These are phyloP conservation scores for Lemur catta DNA, from an alignment of 2,797 vertebrate species.

Conservation along the genomic window DNA sequence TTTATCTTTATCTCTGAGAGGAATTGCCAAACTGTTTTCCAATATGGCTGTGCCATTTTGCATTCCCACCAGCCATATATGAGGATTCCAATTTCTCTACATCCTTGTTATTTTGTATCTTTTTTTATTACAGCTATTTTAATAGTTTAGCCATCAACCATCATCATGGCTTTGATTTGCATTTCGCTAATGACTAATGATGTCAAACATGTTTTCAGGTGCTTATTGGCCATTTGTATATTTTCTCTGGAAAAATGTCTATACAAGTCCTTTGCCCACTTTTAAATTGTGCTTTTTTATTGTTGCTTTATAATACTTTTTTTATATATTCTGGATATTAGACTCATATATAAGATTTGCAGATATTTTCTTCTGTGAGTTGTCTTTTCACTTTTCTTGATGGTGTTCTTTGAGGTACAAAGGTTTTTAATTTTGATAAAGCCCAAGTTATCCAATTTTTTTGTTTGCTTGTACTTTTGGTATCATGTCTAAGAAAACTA, in stretches of 20 bases:
- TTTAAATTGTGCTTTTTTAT: neutral
- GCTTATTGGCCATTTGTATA: neutral
- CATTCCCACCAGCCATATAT: neutral
- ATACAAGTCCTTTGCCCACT: neutral
- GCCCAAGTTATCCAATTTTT: neutral
- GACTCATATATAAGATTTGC: neutral
- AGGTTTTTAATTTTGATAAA: neutral
- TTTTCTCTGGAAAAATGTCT: neutral
- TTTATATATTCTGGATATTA: neutral
- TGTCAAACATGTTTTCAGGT: neutral
- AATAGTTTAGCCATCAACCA: neutral
- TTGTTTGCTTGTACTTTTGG: neutral
- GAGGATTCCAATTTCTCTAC: neutral
- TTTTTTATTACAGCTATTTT: neutral
- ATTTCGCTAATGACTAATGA: neutral
- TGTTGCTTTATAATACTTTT: neutral
- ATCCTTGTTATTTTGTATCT: neutral
- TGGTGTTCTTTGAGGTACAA: neutral
- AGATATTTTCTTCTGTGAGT: neutral
- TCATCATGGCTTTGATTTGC: neutral
- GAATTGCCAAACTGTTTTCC: neutral
- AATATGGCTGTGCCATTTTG: neutral
- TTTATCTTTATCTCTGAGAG: neutral
- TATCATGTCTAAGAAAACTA: neutral
- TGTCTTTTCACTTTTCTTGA: neutral